These are phyloP conservation scores for Marmota flaviventris DNA, from an alignment of 2,113 vertebrate genomes.

Conservation along the genomic window DNA sequence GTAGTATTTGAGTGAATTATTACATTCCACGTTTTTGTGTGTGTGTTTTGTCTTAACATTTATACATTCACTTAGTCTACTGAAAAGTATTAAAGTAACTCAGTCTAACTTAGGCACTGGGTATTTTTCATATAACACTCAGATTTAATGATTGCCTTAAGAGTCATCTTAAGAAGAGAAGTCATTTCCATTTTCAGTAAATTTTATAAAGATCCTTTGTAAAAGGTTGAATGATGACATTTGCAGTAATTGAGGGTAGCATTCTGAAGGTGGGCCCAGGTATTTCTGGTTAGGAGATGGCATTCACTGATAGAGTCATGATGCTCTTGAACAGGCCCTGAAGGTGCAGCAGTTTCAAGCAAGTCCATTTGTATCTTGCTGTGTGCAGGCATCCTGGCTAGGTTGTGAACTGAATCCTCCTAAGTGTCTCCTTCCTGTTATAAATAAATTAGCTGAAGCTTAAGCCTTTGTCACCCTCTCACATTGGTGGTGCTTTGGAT, in stretches of 20 bases:
- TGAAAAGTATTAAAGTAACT: neutral
- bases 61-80: neutral
- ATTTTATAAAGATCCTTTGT: neutral
- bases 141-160: neutral
- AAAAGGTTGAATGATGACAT: neutral
- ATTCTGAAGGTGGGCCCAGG: neutral
- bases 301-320: neutral
- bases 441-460: neutral
- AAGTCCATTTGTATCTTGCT: neutral
- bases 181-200: slow-evolving; percentile 23
- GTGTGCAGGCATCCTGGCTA: neutral
- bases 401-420: neutral
- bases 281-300: neutral
- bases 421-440: neutral
- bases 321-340: neutral
- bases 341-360: neutral
- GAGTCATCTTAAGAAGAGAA: neutral
- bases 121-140: neutral
- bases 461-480: neutral
- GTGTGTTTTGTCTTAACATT: neutral
- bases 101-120: neutral
- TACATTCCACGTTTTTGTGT: neutral
- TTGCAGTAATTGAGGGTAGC: neutral
- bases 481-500: neutral
- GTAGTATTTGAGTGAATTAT: neutral